Evolutionary conservation across 2,888 invertebrate species (phyloP).

Genomic region (Cotesia congregata): DNA sequence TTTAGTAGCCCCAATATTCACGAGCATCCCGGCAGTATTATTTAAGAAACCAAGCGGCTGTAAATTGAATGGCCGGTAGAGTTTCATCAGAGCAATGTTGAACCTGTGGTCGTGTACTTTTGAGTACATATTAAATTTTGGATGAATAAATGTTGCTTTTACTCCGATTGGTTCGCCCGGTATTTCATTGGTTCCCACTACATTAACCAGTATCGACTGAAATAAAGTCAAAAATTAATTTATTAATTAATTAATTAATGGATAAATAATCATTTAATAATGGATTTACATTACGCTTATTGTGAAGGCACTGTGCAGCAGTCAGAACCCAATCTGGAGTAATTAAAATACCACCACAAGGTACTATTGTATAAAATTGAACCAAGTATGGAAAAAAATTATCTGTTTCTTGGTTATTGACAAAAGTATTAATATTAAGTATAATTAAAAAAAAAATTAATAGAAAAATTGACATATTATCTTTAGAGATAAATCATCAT

Average conservation of each 20-base stretch:
- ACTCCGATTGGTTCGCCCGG: constrained; percentile 53
- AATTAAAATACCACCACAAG: constrained; percentile 56
- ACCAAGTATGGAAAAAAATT: constrained; percentile 58
- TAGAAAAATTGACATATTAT: constrained; percentile 52
- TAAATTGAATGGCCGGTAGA: constrained; percentile 51
- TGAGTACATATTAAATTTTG: constrained; percentile 52
- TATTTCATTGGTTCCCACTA: constrained; percentile 49
- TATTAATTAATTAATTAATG: constrained; percentile 18
- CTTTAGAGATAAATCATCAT: constrained; percentile 11
- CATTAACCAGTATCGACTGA: constrained; percentile 49
- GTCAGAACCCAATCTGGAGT: constrained; percentile 58
- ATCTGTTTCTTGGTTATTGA: neutral
- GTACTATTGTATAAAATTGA: constrained; percentile 56
- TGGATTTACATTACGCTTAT: constrained; percentile 54
- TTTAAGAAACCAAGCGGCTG: constrained; percentile 40
- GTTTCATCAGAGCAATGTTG: constrained; percentile 56
- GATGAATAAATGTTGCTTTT: constrained; percentile 57
- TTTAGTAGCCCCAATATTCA: neutral
- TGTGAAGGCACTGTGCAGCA: constrained; percentile 56
- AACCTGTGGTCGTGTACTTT: constrained; percentile 50
- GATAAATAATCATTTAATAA: constrained; percentile 27
- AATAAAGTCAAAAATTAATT: neutral
- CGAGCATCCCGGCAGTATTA: neutral
- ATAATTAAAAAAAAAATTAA: constrained; percentile 41
- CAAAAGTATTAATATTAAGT: neutral